Base-by-base conservation (phyloP, 2,113 vertebrate species). In the Ceuthmochares aereus region DNA sequence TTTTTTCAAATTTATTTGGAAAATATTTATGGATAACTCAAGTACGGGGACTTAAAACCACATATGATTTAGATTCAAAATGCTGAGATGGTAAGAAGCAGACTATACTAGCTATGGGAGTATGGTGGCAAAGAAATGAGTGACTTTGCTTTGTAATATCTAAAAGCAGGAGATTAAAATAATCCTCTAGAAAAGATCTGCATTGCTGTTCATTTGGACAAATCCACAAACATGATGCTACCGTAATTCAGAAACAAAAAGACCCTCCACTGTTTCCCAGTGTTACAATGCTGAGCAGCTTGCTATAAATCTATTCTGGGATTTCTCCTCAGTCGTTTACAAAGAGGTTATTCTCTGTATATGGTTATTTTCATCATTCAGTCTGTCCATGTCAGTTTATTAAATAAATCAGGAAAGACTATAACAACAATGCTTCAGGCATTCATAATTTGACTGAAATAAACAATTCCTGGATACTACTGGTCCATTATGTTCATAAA, bases 381-480 rank as follows among this genome's bases (percentile, higher is more conserved):
- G 51, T 79, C 63, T 95, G 79, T 64, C 84, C 72, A 43, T 58
- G 40, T 84, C 66, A 68, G 74, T 70, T 95, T 88, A 89, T 66
- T 84, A 90, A 94, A 95, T 90, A 95, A 92, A 94, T 87, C 69
- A 66, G 73, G 58, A 52, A 91, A 93, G 75, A 51, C 58, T 75
- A 72, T 72, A 93, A 60, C 68, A 94, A n/a, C 29, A 82, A 11
- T 58, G 72, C 66, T 96, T 75, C 60, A 67, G 76, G 59, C 73
- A 47, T 89, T 78, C 83, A 18, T 84, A 94, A 92, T 74, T 90
- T 79, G 87, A 79, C 47, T 58, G 85, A 92, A 95, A 90, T 37
- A 89, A 97, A 84, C 72, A 95, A 80, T 90, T 92, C 51, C 59
- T 4, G 2, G 64, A 56, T 83, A 34, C 62, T 77, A 16, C 45